Conservation (phyloP, 2,888 invertebrate genomes). For the Drosophila nigricruria region DNA sequence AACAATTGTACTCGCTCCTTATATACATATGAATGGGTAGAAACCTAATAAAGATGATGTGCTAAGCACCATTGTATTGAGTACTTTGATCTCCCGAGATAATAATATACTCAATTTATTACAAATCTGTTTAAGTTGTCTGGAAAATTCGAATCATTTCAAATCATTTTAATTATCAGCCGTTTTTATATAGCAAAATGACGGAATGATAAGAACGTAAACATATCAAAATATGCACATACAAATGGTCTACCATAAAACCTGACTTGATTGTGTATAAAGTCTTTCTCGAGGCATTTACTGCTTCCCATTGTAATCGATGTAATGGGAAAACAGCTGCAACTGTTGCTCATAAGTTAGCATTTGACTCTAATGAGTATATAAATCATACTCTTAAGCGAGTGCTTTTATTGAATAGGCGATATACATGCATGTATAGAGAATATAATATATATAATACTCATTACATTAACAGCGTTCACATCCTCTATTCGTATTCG, state of each 20-base stretch:
- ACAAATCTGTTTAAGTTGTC: neutral
- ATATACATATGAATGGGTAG: neutral
- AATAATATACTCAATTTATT: neutral
- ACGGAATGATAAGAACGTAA: constrained; percentile 4
- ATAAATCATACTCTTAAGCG: constrained; percentile 32
- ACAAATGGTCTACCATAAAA: neutral
- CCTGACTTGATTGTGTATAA: neutral
- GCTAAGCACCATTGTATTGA: neutral
- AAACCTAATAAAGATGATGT: neutral
- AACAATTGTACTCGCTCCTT: neutral
- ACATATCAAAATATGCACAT: neutral
- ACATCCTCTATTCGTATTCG: constrained; percentile 2
- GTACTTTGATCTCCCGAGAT: constrained; percentile 7
- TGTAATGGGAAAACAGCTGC: constrained; percentile 32
- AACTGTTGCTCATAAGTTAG: constrained; percentile 20
- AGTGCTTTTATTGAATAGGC: too few relatives aligned
- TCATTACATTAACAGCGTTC: constrained; percentile 14
- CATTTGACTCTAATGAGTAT: constrained; percentile 35
- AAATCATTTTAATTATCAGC: neutral
- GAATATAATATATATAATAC: neutral
- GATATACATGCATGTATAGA: neutral
- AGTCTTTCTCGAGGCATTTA: neutral
- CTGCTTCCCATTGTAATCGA: neutral
- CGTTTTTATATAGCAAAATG: neutral
- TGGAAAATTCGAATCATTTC: neutral